A percentile compares a stretch with the other conserved stretches of the same genome.
Conservation (phyloP, 2,888 invertebrate genomes). For the Odontocolon sp. region DNA sequence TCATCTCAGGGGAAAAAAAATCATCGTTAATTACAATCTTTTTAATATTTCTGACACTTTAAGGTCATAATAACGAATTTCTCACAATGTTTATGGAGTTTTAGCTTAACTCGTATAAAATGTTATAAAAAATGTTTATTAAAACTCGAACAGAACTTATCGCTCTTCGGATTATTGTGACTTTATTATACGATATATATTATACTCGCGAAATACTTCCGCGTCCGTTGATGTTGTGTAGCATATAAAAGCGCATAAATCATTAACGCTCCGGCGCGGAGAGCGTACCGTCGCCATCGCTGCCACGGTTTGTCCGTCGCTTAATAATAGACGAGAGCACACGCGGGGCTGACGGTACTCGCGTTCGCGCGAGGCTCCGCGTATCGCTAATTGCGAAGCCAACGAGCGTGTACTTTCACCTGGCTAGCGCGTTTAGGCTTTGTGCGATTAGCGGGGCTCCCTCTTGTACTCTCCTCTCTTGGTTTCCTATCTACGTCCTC, state of each 20-base stretch:
- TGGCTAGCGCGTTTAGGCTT: constrained; percentile 61
- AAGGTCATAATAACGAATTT: too few relatives aligned
- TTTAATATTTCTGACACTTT: too few relatives aligned
- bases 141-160: constrained; percentile 22
- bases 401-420: constrained; percentile 65
- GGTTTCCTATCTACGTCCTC: not conserved
- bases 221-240: constrained; percentile 45
- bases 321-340: constrained; percentile 52
- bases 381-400: constrained; percentile 62
- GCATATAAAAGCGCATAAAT: constrained; percentile 52
- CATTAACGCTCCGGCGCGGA: constrained; percentile 57
- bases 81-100: too few relatives aligned
- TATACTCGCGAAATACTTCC: constrained; percentile 53
- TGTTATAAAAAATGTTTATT: not conserved
- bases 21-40: too few relatives aligned
- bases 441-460: constrained; percentile 53
- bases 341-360: constrained; percentile 37
- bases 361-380: constrained; percentile 57
- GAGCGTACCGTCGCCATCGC: constrained; percentile 51
- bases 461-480: constrained; percentile 10
- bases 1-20: too few relatives aligned
- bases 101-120: not conserved
- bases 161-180: constrained; percentile 14
- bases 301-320: constrained; percentile 59
- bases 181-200: constrained; percentile 25